A percentile compares a stretch with the other conserved stretches of the same genome.
Conservation (phyloP, 2,113 vertebrate species). For the Cranoglanis bouderius region DNA sequence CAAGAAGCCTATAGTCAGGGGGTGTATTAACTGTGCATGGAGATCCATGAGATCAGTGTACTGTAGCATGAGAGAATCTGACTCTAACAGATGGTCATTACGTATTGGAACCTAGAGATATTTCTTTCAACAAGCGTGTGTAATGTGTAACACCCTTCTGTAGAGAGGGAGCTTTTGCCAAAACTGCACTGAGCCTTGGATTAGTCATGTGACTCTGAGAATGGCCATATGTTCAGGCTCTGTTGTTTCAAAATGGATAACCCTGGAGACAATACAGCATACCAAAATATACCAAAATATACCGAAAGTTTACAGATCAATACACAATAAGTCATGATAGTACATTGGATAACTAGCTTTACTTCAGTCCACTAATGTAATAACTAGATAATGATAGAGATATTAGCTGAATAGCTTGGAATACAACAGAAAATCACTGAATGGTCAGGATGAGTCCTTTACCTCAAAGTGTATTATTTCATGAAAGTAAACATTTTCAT, state of each 20-base stretch:
- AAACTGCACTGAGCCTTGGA: constrained; percentile 33
- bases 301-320: constrained; percentile 14
- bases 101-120: constrained; percentile 51
- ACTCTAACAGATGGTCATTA: constrained; percentile 48
- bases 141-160: constrained; percentile 54
- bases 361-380: neutral
- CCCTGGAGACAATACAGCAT: constrained; percentile 37
- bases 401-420: neutral
- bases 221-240: constrained; percentile 44
- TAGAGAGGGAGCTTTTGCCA: constrained; percentile 35
- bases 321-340: neutral
- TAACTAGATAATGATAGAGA: neutral
- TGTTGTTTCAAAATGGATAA: constrained; percentile 44
- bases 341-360: neutral
- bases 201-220: constrained; percentile 41
- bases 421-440: neutral
- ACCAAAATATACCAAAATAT: neutral
- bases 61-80: constrained; percentile 42
- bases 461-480: neutral
- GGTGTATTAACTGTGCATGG: constrained; percentile 21
- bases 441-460: neutral
- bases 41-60: constrained; percentile 34
- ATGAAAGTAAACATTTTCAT: neutral
- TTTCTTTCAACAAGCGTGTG: constrained; percentile 48
- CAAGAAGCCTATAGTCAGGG: neutral